Conservation (phyloP, 2,113 vertebrate species). For the Tyrannus savana region DNA sequence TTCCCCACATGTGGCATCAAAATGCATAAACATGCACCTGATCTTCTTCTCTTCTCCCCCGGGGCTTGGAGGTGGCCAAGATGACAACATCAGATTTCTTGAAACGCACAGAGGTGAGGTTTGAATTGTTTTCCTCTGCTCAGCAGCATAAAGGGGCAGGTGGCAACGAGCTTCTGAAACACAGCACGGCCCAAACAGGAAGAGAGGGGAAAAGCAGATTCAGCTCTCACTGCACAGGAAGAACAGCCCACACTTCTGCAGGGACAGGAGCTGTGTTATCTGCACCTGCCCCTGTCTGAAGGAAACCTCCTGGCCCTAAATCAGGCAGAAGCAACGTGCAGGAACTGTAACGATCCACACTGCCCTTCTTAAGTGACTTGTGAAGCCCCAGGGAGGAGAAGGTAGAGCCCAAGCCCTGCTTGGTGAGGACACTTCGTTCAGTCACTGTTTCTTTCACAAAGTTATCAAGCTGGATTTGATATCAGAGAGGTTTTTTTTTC, state of each 20-base stretch:
- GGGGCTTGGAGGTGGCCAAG: background rate
- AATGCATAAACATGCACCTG: background rate
- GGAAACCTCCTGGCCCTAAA: background rate
- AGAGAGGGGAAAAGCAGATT: background rate
- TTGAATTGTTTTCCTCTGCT: background rate
- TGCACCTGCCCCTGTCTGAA: background rate
- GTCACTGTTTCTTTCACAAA: background rate
- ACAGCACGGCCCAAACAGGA: accelerated
- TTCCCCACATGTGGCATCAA: background rate
- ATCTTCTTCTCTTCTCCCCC: background rate
- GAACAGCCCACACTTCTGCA: background rate
- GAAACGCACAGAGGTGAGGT: background rate
- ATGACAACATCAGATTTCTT: background rate
- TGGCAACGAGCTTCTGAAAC: background rate
- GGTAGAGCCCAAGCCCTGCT: background rate
- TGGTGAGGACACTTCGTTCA: background rate
- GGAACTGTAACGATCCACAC: background rate
- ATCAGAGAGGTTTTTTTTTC: background rate
- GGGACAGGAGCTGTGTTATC: background rate
- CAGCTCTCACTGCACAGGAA: background rate
- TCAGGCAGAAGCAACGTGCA: background rate
- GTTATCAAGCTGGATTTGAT: background rate
- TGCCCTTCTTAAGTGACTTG: background rate
- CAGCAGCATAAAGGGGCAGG: background rate
- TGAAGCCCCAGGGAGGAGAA: background rate